Conservation (phyloP, 2,797 vertebrate genomes). For the Dallia pectoralis region DNA sequence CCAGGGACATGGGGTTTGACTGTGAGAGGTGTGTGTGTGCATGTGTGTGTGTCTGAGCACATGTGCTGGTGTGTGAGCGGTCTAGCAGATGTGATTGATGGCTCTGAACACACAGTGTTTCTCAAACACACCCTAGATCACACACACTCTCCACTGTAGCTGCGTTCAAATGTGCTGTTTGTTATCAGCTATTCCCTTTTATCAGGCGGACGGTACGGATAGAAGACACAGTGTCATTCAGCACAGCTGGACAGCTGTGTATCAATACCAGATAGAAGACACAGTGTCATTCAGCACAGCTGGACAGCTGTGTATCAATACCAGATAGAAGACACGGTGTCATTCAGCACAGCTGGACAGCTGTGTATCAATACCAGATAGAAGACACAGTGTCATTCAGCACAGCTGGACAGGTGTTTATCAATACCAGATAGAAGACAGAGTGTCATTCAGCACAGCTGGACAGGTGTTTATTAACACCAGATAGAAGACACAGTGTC, state of each 20-base stretch:
- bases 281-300: too few relatives aligned
- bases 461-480: too few relatives aligned
- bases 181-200: background rate
- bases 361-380: too few relatives aligned
- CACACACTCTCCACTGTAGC: constrained; percentile 6
- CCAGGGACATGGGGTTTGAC: background rate
- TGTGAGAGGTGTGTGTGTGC: background rate
- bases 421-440: too few relatives aligned
- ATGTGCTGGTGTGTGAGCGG: background rate
- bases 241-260: background rate
- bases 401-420: too few relatives aligned
- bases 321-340: too few relatives aligned
- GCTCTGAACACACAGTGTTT: constrained; percentile 20
- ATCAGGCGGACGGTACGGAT: background rate
- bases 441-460: too few relatives aligned
- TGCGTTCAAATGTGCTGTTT: background rate
- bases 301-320: too few relatives aligned
- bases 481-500: too few relatives aligned
- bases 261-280: too few relatives aligned
- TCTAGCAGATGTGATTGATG: constrained; percentile 23
- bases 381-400: too few relatives aligned
- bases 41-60: background rate
- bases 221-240: background rate
- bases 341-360: too few relatives aligned
- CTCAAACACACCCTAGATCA: constrained; percentile 12